Evolutionary conservation across 2,888 invertebrate species (phyloP).

Genomic region (Euplagia quadripunctaria): DNA sequence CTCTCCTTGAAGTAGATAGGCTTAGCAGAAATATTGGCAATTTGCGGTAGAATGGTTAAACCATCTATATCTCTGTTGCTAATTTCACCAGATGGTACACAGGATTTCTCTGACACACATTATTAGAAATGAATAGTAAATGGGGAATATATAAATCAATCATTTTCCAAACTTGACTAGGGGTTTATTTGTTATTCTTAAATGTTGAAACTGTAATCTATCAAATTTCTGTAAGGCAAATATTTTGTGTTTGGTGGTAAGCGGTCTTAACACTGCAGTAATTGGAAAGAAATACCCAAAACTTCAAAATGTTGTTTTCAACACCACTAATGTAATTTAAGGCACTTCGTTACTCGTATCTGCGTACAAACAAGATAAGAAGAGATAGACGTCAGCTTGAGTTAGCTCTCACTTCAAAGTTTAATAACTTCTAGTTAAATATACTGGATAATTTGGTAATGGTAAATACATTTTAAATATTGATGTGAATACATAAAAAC

Average conservation of each 20-base stretch:
- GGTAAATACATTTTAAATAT: too few species aligned
- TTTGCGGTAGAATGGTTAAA: too few species aligned
- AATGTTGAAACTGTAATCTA: too few species aligned
- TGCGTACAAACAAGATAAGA: constrained; percentile 17
- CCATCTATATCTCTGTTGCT: background rate
- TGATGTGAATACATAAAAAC: too few species aligned
- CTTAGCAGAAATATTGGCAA: too few species aligned
- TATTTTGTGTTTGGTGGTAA: too few species aligned
- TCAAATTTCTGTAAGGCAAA: too few species aligned
- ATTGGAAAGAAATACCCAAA: too few species aligned
- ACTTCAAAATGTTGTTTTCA: too few species aligned
- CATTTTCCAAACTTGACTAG: background rate
- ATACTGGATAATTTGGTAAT: background rate
- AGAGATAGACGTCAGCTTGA: background rate
- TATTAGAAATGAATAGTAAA: background rate
- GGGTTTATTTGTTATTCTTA: background rate
- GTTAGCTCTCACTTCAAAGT: background rate
- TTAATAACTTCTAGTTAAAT: background rate
- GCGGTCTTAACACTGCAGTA: too few species aligned
- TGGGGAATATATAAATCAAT: background rate
- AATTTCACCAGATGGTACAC: background rate
- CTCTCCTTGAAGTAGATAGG: too few species aligned
- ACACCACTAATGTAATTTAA: background rate
- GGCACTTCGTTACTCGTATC: constrained; percentile 1
- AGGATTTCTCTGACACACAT: background rate